Base-by-base conservation (phyloP, 2,797 vertebrate genomes). In the Gymnopithys bicolor region DNA sequence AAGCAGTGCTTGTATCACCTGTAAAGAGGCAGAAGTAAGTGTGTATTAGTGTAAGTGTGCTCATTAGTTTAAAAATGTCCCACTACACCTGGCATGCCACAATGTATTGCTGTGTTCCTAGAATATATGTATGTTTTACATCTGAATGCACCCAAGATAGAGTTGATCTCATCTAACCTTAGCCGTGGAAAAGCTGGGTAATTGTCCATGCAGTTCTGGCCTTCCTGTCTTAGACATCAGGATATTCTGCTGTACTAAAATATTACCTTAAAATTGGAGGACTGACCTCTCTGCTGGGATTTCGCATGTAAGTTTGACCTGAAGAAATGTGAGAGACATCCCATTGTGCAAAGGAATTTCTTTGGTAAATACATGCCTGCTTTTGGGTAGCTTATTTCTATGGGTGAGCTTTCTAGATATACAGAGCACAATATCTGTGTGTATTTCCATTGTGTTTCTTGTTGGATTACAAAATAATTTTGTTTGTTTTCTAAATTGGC, bases 51-150 rank as follows among this genome's bases (percentile, higher is more conserved):
- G 15, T 15, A 15, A 39, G 39, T 39, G 39, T 39, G 14, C 13
- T 89, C 43, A 46, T 60, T 45, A 33, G 32, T 28, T 49, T 45
- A n/a, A 67, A 84, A 59, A 56, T 33, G 28, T 37, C 19, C 30
- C 30, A 33, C 21, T 24, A 10, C 35, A n/a, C 14, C 35, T 66
- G 63, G 7, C 19, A 2, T 30, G 9, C 22, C 12, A 9, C 60
- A 45, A 1, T 18, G 12, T 30, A 81, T 58, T 4, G 0, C 30
- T 76, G 73, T 39, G 15, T 49, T 52, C 33, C 43, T 25, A 5
- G 16, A 55, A 12, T 7, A 9, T 32, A 39, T 0, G 0, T 46
- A 7, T 9, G 10, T 71, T 78, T 9, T 53, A 6, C 15, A 3
- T 37, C 28, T 37, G 33, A 64, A 35, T 32, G 32, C 15, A n/a